Evolutionary conservation across 2,888 invertebrate species (phyloP), one percentile per base, ranked within the genome.

Genomic region (Cephonodes hylas): DNA sequence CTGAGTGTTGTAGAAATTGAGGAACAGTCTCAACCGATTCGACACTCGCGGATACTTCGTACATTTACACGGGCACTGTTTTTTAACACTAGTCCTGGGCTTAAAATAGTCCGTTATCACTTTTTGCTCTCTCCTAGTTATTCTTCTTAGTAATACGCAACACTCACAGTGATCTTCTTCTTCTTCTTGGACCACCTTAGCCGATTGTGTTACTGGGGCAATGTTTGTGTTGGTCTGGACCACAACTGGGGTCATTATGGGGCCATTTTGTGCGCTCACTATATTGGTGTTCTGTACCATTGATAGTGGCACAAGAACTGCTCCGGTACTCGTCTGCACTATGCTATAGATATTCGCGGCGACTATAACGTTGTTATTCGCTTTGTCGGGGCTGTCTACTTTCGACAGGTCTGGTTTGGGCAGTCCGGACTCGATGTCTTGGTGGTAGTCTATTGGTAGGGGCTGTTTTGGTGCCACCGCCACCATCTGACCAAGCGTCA

Each of bases 71-170:
- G 76, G 76, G 66, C 91, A 91, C 7, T 60, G 60, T 0, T 44
- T 66, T 1, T 60, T 65, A 5, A 62, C 63, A 1, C 63, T 67
- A n/a, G 22, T 69, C 1, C 64, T 73, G 15, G 65, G 25, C 42
- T 70, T 77, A 59, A 91, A 88, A 68, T 76, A 92, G 42, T 91
- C 90, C 0, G 81, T 85, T 18, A 92, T 88, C 0, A 65, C 34
- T 0, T 77, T 79, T 42, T 89, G 90, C 63, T 71, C 75, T 1
- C 62, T 13, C 62, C 79, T 87, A 6, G 74, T 74, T 34, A 88
- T 84, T 34, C 71, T 84, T 60, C 78, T 81, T 1, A 91, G 42
- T 6, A 83, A 34, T 0, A 76, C 10, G 66, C 92, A 92, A 62
- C 91, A 92, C 1, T 71, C 66, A 38, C 92, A 92, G 60, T 91